Percentiles rank a stretch among this genome's conserved stretches.
These are phyloP conservation scores for Pecten maximus DNA, from an alignment of 2,888 invertebrate species.

Conservation along the genomic window DNA sequence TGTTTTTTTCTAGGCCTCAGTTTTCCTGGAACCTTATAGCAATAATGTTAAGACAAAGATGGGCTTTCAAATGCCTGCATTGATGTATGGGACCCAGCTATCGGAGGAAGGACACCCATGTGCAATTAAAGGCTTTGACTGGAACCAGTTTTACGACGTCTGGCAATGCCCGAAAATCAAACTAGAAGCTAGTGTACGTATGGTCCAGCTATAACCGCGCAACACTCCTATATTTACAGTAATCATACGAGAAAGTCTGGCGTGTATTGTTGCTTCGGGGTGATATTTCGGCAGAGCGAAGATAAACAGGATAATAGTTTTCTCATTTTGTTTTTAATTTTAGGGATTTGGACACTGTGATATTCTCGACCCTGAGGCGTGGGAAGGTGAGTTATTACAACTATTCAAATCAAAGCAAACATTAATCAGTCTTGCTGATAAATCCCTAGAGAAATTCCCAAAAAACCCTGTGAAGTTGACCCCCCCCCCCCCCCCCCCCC, in stretches of 20 bases:
- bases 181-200: not conserved
- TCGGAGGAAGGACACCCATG: slow-evolving; percentile 61
- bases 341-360: slow-evolving; percentile 70
- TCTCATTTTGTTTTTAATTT: slow-evolving; percentile 23
- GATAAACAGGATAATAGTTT: not conserved
- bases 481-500: too few species aligned
- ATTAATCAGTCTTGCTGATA: too few species aligned
- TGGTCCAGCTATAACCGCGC: not conserved
- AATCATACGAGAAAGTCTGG: not conserved
- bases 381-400: slow-evolving; percentile 64
- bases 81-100: slow-evolving; percentile 66
- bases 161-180: slow-evolving; percentile 64
- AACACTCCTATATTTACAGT: too few species aligned
- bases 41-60: slow-evolving; percentile 38
- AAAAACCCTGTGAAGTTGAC: too few species aligned
- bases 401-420: too few species aligned
- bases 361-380: slow-evolving; percentile 61
- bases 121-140: slow-evolving; percentile 62
- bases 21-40: slow-evolving; percentile 66
- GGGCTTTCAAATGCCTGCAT: slow-evolving; percentile 56
- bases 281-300: too few species aligned
- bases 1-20: slow-evolving; percentile 57
- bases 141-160: slow-evolving; percentile 60
- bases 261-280: too few species aligned
- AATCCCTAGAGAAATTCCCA: too few species aligned